Conservation (phyloP, 2,888 invertebrate genomes). For the Drosophila macrospina region DNA sequence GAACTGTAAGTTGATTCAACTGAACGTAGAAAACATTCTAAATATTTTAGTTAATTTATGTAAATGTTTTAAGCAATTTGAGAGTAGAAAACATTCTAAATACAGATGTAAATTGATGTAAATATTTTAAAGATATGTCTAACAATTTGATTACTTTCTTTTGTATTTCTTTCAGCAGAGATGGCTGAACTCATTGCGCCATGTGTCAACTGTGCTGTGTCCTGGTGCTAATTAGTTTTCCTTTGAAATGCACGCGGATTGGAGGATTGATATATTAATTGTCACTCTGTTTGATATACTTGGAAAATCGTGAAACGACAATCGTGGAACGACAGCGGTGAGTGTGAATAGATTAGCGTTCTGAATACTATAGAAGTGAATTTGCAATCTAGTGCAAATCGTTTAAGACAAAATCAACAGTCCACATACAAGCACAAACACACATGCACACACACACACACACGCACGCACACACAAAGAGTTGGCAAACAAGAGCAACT, state of each 20-base stretch:
- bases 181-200: constrained; percentile 3
- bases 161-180: neutral
- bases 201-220: neutral
- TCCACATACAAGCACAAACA: constrained; percentile 7
- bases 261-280: constrained; percentile 18
- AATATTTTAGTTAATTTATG: no score
- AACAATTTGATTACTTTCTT: no score
- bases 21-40: no score
- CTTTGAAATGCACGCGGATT: constrained; percentile 16
- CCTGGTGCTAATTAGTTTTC: constrained; percentile 19
- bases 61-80: no score
- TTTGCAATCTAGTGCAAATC: constrained; percentile 56
- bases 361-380: constrained; percentile 21
- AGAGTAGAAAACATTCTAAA: no score
- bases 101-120: no score
- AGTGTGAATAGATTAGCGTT: constrained; percentile 23
- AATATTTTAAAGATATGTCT: no score
- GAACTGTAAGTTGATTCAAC: no score
- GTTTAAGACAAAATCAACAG: constrained; percentile 69
- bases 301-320: constrained; percentile 1
- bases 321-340: constrained; percentile 4
- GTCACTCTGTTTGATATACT: constrained; percentile 8
- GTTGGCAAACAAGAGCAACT: neutral
- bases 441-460: neutral
- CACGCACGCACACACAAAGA: no score